Percentiles rank a stretch among this genome's conserved stretches.
These are phyloP conservation scores for Eupithecia insigniata DNA, from an alignment of 2,888 invertebrate genomes.

Conservation along the genomic window DNA sequence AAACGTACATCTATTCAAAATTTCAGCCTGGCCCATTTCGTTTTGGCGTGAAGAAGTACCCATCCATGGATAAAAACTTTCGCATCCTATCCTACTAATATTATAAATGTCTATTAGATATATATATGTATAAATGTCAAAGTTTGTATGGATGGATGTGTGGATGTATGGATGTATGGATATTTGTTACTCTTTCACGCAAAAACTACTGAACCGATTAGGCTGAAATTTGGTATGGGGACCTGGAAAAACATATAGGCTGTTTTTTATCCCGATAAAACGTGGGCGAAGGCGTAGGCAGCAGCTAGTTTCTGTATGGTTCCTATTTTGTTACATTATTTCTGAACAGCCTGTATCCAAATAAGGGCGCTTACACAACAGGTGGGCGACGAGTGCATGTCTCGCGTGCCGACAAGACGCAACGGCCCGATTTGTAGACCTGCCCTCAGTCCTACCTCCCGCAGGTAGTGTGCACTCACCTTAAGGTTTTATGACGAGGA, in stretches of 20 bases:
- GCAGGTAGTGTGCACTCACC: constrained; percentile 35
- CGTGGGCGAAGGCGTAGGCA: too few relatives aligned
- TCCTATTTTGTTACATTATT: not conserved
- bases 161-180: too few relatives aligned
- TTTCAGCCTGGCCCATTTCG: not conserved
- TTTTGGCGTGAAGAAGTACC: not conserved
- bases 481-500: constrained; percentile 12
- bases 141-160: too few relatives aligned
- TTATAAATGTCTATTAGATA: too few relatives aligned
- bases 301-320: too few relatives aligned
- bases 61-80: not conserved
- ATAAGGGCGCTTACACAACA: constrained; percentile 59
- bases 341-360: constrained; percentile 51
- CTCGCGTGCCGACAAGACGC: constrained; percentile 49
- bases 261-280: too few relatives aligned
- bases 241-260: too few relatives aligned
- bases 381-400: constrained; percentile 53
- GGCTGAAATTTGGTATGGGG: too few relatives aligned
- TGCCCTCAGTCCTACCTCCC: constrained; percentile 37
- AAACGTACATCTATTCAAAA: not conserved
- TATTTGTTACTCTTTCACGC: too few relatives aligned
- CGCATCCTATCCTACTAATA: too few relatives aligned
- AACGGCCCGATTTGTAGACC: constrained; percentile 42
- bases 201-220: too few relatives aligned
- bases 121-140: too few relatives aligned